Percentiles rank a stretch among this genome's conserved stretches.
These are phyloP conservation scores for Synanthedon andrenaeformis DNA, from an alignment of 2,888 invertebrate species.

Conservation along the genomic window DNA sequence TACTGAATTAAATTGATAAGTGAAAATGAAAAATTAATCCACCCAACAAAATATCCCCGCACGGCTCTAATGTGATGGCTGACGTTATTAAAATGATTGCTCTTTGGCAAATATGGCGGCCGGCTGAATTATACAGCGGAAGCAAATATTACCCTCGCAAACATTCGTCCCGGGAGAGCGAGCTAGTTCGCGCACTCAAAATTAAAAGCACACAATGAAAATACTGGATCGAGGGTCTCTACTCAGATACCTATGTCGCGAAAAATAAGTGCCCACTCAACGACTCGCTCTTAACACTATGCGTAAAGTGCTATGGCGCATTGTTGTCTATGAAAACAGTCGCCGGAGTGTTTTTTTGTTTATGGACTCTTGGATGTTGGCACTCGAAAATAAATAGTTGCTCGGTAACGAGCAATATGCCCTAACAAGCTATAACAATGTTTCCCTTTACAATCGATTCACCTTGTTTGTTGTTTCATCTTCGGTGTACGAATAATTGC, in stretches of 20 bases:
- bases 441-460: conserved; percentile 51
- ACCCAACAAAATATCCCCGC: conserved; percentile 47
- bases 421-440: conserved; percentile 61
- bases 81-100: conserved; percentile 75
- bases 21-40: conserved; percentile 60
- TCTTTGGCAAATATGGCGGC: conserved; percentile 74
- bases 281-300: conserved; percentile 60
- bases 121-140: conserved; percentile 74
- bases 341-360: conserved; percentile 67
- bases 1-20: conserved; percentile 17
- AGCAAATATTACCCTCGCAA: conserved; percentile 73
- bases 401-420: conserved; percentile 59
- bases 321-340: conserved; percentile 69
- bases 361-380: conserved; percentile 66
- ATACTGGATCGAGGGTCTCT: conserved; percentile 62
- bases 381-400: conserved; percentile 65
- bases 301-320: conserved; percentile 38
- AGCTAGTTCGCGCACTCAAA: conserved; percentile 75
- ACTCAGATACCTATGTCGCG: conserved; percentile 64
- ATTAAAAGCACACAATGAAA: conserved; percentile 76
- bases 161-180: conserved; percentile 70
- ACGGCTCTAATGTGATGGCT: conserved; percentile 65
- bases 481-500: conserved; percentile 20
- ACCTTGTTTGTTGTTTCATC: conserved; percentile 36
- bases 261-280: conserved; percentile 63